These are phyloP conservation scores for Athalia rosae DNA, from an alignment of 2,888 invertebrate species.

Conservation along the genomic window DNA sequence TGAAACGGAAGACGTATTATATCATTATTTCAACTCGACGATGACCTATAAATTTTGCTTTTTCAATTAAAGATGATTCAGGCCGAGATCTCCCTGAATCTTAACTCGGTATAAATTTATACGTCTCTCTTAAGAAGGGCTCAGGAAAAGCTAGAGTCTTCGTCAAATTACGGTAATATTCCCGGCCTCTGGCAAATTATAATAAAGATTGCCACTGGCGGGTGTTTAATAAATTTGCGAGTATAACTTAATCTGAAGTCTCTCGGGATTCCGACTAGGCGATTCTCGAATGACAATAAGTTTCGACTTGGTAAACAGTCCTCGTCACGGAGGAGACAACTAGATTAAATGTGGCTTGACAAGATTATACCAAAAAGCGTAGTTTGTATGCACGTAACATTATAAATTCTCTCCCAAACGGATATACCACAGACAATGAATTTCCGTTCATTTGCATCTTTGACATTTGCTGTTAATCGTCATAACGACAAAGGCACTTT, in stretches of 20 bases:
- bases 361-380: conserved; percentile 1
- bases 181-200: background rate
- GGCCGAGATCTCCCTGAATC: too few relatives aligned
- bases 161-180: conserved; percentile 6
- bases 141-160: background rate
- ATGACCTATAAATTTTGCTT: background rate
- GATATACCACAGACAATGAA: background rate
- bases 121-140: conserved; percentile 6
- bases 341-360: conserved; percentile 24
- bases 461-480: background rate
- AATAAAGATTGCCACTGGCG: conserved; percentile 29
- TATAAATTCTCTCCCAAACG: background rate
- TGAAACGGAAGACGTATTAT: too few relatives aligned
- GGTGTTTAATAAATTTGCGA: conserved; percentile 33
- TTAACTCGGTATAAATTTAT: background rate
- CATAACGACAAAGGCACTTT: background rate
- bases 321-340: conserved; percentile 15
- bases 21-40: too few relatives aligned
- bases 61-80: background rate
- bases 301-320: conserved; percentile 31
- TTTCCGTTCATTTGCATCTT: background rate
- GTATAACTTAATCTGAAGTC: conserved; percentile 24
- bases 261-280: conserved; percentile 9
- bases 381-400: background rate
- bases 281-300: conserved; percentile 40